phyloP scores from a whole-genome alignment of 2,113 vertebrate genomes.

The Suncus etruscus region DNA sequence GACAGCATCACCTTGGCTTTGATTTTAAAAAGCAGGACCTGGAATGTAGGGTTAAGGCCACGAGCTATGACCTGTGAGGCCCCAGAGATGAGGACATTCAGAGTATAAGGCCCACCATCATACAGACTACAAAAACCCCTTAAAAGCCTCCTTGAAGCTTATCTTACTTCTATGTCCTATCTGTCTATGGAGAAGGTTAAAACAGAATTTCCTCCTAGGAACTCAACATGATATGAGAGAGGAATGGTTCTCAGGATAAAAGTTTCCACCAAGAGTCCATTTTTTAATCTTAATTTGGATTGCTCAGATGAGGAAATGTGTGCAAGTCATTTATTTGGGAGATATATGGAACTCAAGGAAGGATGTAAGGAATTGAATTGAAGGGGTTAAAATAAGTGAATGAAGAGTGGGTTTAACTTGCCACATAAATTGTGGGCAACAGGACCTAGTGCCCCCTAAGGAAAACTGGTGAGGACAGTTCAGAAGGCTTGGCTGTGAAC shows the following conservation, averaged over 20 bases:
- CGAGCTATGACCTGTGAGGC: background rate
- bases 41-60: background rate
- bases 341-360: background rate
- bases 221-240: background rate
- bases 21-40: constrained; percentile 45
- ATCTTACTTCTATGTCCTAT: background rate
- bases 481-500: background rate
- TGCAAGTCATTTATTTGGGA: background rate
- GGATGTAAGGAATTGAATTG: background rate
- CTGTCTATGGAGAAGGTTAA: background rate
- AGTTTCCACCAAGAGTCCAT: background rate
- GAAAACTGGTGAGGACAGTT: background rate
- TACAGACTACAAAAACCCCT: constrained; percentile 8
- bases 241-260: background rate
- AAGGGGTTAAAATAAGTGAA: background rate
- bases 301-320: background rate
- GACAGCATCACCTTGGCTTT: constrained; percentile 42
- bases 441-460: background rate
- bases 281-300: constrained; percentile 1
- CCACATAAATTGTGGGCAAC: background rate
- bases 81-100: background rate
- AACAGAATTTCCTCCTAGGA: constrained; percentile 7
- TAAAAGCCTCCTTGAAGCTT: background rate
- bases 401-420: background rate
- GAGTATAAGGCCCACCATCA: background rate